Evolutionary conservation across 2,113 vertebrate genomes (phyloP).

Genomic region (Balaeniceps rex): DNA sequence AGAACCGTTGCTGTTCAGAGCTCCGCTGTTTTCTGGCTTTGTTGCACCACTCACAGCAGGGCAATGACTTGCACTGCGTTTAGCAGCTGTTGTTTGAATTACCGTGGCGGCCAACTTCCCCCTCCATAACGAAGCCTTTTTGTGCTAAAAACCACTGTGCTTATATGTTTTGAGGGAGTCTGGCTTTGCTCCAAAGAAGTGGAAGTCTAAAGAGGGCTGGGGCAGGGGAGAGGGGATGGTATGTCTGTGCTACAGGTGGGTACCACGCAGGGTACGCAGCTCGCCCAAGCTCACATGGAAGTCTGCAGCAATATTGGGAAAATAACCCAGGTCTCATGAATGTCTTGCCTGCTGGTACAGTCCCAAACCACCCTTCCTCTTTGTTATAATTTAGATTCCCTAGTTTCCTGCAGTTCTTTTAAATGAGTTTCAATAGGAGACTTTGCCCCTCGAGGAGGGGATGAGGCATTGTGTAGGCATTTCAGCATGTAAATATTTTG

Average conservation of each 20-base stretch:
- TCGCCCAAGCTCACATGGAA: not conserved
- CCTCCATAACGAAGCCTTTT: not conserved
- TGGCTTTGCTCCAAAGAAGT: not conserved
- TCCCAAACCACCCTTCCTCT: not conserved
- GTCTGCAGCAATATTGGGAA: not conserved
- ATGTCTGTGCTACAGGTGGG: not conserved
- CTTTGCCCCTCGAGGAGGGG: not conserved
- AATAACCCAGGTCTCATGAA: not conserved
- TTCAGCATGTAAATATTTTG: not conserved
- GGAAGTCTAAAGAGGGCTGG: not conserved
- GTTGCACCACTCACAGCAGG: not conserved
- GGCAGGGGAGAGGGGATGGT: accelerated
- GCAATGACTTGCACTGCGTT: not conserved
- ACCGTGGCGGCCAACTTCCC: not conserved
- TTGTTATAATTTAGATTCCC: not conserved
- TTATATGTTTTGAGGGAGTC: not conserved
- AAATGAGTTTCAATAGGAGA: not conserved
- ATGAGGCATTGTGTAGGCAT: not conserved
- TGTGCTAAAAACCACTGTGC: not conserved
- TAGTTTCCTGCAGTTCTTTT: not conserved
- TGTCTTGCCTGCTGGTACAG: not conserved
- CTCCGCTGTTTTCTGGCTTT: not conserved
- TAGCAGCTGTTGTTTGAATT: not conserved
- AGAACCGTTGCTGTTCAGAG: not conserved
- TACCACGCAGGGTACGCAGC: accelerated